These are phyloP conservation scores for Vidua macroura DNA, from an alignment of 2,113 vertebrate species.

Conservation along the genomic window DNA sequence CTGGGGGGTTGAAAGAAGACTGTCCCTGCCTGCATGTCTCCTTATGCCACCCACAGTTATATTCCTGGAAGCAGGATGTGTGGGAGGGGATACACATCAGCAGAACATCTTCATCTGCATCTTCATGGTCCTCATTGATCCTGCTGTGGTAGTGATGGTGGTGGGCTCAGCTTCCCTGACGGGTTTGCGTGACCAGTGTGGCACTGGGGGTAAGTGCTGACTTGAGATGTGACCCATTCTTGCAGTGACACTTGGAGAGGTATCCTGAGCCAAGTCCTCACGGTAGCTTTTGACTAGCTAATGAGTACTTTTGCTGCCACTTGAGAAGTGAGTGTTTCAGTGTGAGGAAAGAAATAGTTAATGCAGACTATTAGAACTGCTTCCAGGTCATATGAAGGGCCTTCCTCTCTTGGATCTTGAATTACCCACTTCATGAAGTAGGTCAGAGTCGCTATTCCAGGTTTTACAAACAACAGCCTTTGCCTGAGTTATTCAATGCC, in stretches of 20 bases:
- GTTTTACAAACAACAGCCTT: background rate
- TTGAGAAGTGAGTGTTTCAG: background rate
- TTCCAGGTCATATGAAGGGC: background rate
- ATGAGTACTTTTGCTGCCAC: background rate
- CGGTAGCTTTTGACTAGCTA: background rate
- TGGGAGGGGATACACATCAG: background rate
- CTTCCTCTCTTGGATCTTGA: background rate
- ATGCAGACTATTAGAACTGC: background rate
- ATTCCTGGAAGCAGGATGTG: background rate
- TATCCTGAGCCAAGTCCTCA: background rate
- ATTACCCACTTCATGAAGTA: background rate
- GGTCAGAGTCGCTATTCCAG: background rate
- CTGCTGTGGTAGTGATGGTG: accelerated
- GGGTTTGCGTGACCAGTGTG: background rate
- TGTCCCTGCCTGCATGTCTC: background rate
- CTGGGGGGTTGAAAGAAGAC: background rate
- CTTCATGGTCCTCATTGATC: background rate
- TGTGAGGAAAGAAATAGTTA: background rate
- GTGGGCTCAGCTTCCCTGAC: background rate
- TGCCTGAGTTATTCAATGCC: background rate
- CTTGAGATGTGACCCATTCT: background rate
- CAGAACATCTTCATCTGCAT: background rate
- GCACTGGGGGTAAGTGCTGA: accelerated
- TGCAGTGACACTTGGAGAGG: background rate
- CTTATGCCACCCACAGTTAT: accelerated